Base-by-base conservation (phyloP, 2,113 vertebrate species). In the Regulus satrapa region DNA sequence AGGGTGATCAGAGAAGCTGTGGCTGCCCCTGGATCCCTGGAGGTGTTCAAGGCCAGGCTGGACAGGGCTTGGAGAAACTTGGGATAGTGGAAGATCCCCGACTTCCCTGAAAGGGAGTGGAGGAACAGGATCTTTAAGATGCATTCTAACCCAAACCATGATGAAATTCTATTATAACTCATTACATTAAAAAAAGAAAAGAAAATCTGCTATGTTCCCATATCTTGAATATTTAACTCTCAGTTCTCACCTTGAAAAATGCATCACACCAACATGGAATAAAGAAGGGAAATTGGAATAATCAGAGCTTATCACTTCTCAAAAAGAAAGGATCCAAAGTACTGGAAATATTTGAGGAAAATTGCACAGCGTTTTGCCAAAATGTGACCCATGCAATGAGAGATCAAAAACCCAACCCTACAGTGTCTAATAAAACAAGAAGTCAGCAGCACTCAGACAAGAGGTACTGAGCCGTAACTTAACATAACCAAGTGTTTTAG, bases 331-430 rank as follows among this genome's bases (percentile, higher is more conserved):
- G 36, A 61, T 86, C 2, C 12, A 32, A 62, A 75, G 7, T 32
- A 32, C 1, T 20, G 6, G 13, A 25, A 85, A 72, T 5, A 31
- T 7, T 18, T n/a, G 31, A 56, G 17, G 34, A 38, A 54, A 40
- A 12, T 8, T 43, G 18, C 14, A 48, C 2, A 2, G 71, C 69
- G 7, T 15, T 34, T 3, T 52, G 8, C 14, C 36, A 46, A 81
- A 45, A 5, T 1, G 5, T 14, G 5, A 4, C 9, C 0, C 2
- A 18, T 13, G 20, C 24, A 61, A 31, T 0, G 2, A 78, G 6
- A 29, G n/a, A 36, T 4, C 14, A 26, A 25, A 63, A 64, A 1
- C 2, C 31, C 58, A 48, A 5, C 13, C 4, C 54, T 20, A 6
- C 0, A 6, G 7, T 2, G 0, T 20, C 19, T 17, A 56, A 40